Evolutionary conservation across 1,140 invertebrate genomes (phyloP).

Genomic region (Steinernema feltiae): DNA sequence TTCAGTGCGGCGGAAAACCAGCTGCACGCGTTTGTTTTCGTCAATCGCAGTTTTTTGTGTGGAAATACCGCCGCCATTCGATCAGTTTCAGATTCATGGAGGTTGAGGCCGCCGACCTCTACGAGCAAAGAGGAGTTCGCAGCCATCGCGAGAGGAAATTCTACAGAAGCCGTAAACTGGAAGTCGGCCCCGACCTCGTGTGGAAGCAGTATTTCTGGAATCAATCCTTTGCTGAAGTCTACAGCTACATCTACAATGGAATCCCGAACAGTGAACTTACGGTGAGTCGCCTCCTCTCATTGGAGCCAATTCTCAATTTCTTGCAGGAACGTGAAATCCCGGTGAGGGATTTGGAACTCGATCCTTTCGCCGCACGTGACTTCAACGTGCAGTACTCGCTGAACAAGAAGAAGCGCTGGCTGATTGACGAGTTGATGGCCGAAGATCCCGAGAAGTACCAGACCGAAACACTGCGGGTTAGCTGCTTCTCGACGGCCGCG

Average conservation of each 20-base stretch:
- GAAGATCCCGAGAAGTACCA: neutral
- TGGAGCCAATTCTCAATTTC: neutral
- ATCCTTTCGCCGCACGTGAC: neutral
- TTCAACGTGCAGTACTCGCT: neutral
- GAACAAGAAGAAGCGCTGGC: constrained; percentile 8
- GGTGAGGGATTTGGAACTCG: neutral
- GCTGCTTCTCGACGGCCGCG: neutral
- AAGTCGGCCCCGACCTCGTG: neutral
- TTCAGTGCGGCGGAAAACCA: neutral
- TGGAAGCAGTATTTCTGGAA: neutral
- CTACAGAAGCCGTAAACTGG: neutral
- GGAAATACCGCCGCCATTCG: neutral
- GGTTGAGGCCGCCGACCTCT: constrained; percentile 1
- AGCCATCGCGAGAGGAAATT: neutral
- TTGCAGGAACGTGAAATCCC: neutral
- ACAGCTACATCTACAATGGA: neutral
- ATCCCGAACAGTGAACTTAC: neutral
- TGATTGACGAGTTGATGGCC: neutral
- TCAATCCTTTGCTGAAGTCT: neutral
- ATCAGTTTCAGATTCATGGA: neutral
- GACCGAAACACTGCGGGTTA: neutral
- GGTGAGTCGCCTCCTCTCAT: neutral
- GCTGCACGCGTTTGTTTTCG: neutral
- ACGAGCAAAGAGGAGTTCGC: neutral
- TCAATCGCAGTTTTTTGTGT: neutral